Base-by-base conservation (phyloP, 2,797 vertebrate genomes). In the Pogonophryne albipinna region DNA sequence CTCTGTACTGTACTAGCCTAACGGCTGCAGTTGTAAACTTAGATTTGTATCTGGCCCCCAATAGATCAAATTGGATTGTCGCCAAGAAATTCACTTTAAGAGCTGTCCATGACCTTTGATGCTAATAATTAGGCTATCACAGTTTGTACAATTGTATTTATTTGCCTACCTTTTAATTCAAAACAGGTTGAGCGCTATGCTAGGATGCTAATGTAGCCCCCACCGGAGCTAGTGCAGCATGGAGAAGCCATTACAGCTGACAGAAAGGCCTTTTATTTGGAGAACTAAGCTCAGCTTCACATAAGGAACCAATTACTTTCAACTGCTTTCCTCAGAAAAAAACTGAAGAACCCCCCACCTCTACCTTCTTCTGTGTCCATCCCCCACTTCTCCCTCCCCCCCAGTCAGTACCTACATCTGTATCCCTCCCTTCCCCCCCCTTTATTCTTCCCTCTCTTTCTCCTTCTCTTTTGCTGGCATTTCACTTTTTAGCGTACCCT, bases 281-380 rank as follows among this genome's bases (percentile, higher is more conserved):
- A 91, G 90, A 87, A 85, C 79, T 82, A 69, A 87, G 89, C 88
- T 85, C 86, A 93, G 91, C 90, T 92, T 93, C 85, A 95, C 95
- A 95, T 95, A 78, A 93, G 94, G 95, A 95, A 95, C 85, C 93
- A 93, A 95, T 96, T 95, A 95, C 74, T 65, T 86, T 44, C 72
- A 83, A 82, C 83, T 83, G 66, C 83, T 71, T 66, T 66, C 61
- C 75, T 67, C 75, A 51, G 84, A 77, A 38, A 81, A 79, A 71
- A 87, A 76, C 85, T 73, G 80, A 78, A 79, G 74, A 76, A 66
- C 79, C 56, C 76, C 74, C 66, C 62, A 70, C 79, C 52, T 63
- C 65, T 76, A 64, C 79, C 74, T 80, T 78, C 71, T 27, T 65
- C 58, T 79, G 10, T 44, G 50, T 80, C 78, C 80, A 75, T 58